These are phyloP conservation scores for Aphaenogaster rudis DNA, from an alignment of 1,140 invertebrate species.

Conservation along the genomic window DNA sequence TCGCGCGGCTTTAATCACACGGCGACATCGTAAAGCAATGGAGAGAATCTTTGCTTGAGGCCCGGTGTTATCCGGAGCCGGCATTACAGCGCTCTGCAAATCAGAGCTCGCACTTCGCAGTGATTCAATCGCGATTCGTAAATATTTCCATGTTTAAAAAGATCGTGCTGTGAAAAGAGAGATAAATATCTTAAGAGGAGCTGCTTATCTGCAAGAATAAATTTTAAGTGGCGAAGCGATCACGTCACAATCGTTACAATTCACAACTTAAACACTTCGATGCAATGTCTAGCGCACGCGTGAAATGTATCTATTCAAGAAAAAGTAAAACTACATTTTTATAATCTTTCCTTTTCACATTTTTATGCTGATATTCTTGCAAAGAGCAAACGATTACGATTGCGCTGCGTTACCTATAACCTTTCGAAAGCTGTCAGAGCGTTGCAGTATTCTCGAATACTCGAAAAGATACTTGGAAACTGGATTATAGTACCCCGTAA, in stretches of 20 bases:
- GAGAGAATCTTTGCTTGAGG: conserved; percentile 29
- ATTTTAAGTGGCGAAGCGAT: conserved; percentile 5
- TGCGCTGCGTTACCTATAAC: neutral
- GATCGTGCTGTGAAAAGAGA: neutral
- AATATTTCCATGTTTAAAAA: neutral
- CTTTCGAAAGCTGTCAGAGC: conserved; percentile 33
- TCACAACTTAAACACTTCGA: neutral
- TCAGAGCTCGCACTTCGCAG: neutral
- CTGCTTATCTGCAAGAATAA: neutral
- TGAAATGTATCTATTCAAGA: neutral
- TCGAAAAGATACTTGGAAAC: conserved; percentile 51
- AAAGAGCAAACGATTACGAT: neutral
- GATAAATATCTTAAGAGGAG: neutral
- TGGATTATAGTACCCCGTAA: conserved; percentile 29
- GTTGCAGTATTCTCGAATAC: conserved; percentile 7
- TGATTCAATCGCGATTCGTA: neutral
- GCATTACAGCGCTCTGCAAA: conserved; percentile 64
- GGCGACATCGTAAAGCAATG: conserved; percentile 71
- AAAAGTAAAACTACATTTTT: neutral
- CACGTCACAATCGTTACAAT: neutral
- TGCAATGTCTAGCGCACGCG: neutral
- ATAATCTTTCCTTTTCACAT: neutral
- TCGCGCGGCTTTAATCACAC: conserved; percentile 52
- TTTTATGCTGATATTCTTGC: neutral
- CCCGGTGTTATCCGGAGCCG: conserved; percentile 58